Evolutionary conservation across 2,888 invertebrate species (phyloP).

Genomic region (Geotrupes spiniger): DNA sequence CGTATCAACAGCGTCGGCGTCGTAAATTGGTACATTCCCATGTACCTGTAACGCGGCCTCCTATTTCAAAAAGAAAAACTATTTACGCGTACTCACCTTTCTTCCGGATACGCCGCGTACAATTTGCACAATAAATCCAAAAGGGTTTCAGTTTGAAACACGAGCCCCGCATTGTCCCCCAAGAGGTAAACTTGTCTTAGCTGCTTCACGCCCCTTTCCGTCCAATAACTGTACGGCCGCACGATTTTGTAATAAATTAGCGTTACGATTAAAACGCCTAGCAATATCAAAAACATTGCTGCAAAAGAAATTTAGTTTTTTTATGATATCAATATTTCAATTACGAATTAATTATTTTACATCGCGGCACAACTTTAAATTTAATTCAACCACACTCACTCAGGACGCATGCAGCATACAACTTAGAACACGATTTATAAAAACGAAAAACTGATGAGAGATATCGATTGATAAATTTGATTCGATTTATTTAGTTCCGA

Average conservation of each 20-base stretch:
- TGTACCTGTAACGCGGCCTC: too few species aligned
- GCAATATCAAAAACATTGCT: background rate
- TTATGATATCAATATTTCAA: too few species aligned
- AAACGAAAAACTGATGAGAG: too few species aligned
- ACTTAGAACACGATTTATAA: too few species aligned
- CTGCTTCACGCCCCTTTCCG: background rate
- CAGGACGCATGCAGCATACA: too few species aligned
- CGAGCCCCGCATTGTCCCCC: background rate
- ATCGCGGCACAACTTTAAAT: too few species aligned
- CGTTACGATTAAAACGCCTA: background rate
- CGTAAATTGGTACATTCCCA: constrained; percentile 31
- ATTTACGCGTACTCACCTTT: background rate
- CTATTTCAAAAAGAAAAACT: background rate
- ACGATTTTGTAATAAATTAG: background rate
- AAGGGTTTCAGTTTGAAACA: background rate
- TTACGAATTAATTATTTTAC: too few species aligned
- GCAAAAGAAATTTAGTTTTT: too few species aligned
- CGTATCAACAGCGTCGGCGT: constrained; percentile 29
- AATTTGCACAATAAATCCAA: background rate
- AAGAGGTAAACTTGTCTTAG: background rate
- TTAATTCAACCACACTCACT: too few species aligned
- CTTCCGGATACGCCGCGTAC: background rate
- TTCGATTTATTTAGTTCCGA: too few species aligned
- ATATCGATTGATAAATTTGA: too few species aligned
- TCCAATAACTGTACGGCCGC: background rate